phyloP scores from a whole-genome alignment of 1,140 invertebrate species.

The Dolichoris vasculosae region DNA sequence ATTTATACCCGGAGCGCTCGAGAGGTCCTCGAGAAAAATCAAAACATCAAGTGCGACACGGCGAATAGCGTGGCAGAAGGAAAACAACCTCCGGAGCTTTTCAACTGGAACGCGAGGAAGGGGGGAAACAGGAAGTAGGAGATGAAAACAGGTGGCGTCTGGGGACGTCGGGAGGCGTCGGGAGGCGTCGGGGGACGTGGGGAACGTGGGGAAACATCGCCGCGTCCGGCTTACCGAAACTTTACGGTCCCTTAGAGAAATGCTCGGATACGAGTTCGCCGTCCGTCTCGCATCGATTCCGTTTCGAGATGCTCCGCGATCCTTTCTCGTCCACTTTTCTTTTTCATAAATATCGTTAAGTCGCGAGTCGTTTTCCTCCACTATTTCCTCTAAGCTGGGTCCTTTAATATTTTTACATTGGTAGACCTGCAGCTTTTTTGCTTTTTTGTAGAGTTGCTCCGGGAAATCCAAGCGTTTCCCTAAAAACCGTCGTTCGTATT shows the following conservation, averaged over 20 bases:
- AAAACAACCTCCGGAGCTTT: neutral
- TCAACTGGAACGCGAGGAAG: neutral
- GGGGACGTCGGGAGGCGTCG: constrained; percentile 50
- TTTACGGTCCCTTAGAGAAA: constrained; percentile 50
- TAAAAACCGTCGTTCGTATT: too few relatives aligned
- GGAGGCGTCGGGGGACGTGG: constrained; percentile 46
- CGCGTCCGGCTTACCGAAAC: constrained; percentile 35
- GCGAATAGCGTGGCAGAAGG: neutral
- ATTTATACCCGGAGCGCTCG: neutral
- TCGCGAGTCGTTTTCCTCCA: too few relatives aligned
- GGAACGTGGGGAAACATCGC: too few relatives aligned
- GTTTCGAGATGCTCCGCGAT: neutral
- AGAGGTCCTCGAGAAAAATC: neutral
- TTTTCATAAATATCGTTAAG: constrained; percentile 21
- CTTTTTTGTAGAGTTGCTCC: too few relatives aligned
- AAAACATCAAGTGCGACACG: neutral
- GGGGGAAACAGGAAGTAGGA: neutral
- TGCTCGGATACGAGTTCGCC: constrained; percentile 35
- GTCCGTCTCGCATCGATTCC: constrained; percentile 42
- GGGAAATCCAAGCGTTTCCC: too few relatives aligned
- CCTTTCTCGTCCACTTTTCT: neutral
- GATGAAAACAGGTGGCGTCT: constrained; percentile 50
- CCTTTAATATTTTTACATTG: too few relatives aligned
- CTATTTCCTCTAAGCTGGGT: too few relatives aligned
- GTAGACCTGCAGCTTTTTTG: too few relatives aligned